These are phyloP conservation scores for Catharus ustulatus DNA, from an alignment of 2,797 vertebrate species.

Conservation along the genomic window DNA sequence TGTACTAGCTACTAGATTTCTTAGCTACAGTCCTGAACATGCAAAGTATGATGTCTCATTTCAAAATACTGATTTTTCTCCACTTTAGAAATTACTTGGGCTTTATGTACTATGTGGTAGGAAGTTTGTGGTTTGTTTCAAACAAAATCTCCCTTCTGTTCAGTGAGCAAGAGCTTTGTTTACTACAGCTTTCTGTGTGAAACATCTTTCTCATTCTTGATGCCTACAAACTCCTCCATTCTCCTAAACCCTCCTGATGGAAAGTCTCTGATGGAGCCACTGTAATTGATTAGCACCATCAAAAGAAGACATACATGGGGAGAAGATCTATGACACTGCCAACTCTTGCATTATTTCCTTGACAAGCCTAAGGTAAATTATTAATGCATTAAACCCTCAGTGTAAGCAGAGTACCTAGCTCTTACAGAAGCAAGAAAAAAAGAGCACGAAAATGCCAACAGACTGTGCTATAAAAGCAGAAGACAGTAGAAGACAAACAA, in stretches of 20 bases:
- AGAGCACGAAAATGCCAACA: neutral
- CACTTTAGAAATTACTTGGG: neutral
- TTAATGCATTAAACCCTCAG: neutral
- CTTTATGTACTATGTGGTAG: neutral
- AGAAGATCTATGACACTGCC: neutral
- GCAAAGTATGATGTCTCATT: neutral
- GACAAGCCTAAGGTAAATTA: slow-evolving; percentile 9
- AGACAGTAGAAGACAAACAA: neutral
- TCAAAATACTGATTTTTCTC: neutral
- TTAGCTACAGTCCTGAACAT: neutral
- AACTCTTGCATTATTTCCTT: neutral
- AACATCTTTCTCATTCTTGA: neutral
- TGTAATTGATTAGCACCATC: neutral
- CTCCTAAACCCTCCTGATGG: neutral
- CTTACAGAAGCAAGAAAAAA: neutral
- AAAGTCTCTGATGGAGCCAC: neutral
- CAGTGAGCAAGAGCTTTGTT: neutral
- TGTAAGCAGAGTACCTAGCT: neutral
- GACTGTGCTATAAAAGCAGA: neutral
- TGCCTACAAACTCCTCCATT: neutral
- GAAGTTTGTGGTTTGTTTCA: neutral
- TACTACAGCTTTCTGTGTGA: neutral
- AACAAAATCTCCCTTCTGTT: neutral
- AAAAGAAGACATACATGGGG: neutral
- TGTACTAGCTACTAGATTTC: neutral